These are phyloP conservation scores for Callipepla californica DNA, from an alignment of 2,113 vertebrate species.

Conservation along the genomic window DNA sequence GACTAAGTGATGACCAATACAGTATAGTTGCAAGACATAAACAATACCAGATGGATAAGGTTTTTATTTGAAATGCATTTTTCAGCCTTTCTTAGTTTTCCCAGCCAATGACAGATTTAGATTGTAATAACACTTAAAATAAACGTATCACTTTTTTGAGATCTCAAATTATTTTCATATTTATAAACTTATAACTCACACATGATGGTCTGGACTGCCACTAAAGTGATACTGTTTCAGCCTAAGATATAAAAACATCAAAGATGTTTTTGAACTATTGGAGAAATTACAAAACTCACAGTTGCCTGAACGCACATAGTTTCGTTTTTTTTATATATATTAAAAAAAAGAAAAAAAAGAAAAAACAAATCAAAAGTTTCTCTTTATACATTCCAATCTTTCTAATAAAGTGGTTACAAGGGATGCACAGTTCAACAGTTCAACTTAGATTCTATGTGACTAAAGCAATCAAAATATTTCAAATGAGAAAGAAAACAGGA, in stretches of 20 bases:
- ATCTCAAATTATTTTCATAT: slow-evolving; percentile 66
- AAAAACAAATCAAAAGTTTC: not conserved
- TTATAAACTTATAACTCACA: slow-evolving; percentile 67
- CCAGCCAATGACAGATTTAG: slow-evolving; percentile 43
- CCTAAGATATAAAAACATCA: slow-evolving; percentile 70
- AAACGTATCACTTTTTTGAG: slow-evolving; percentile 32
- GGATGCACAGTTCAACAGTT: slow-evolving; percentile 47
- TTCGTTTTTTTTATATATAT: too few species aligned
- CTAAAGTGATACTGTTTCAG: slow-evolving; percentile 58
- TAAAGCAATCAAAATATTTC: slow-evolving; percentile 6
- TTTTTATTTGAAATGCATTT: slow-evolving; percentile 43
- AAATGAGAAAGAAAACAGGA: not conserved
- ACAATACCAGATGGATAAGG: slow-evolving; percentile 40
- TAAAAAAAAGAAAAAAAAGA: too few species aligned
- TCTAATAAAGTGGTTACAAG: slow-evolving; percentile 17
- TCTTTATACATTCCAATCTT: slow-evolving; percentile 46
- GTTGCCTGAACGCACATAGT: not conserved
- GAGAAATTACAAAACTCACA: slow-evolving; percentile 55
- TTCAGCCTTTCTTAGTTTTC: slow-evolving; percentile 51
- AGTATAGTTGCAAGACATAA: slow-evolving; percentile 31
- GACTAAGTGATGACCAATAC: slow-evolving; percentile 19
- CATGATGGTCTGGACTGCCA: slow-evolving; percentile 29
- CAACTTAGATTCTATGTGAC: slow-evolving; percentile 1
- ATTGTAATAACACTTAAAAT: slow-evolving; percentile 65
- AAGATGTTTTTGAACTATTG: slow-evolving; percentile 71